These are phyloP conservation scores for Perccottus glenii DNA, from an alignment of 2,113 vertebrate species.

Conservation along the genomic window DNA sequence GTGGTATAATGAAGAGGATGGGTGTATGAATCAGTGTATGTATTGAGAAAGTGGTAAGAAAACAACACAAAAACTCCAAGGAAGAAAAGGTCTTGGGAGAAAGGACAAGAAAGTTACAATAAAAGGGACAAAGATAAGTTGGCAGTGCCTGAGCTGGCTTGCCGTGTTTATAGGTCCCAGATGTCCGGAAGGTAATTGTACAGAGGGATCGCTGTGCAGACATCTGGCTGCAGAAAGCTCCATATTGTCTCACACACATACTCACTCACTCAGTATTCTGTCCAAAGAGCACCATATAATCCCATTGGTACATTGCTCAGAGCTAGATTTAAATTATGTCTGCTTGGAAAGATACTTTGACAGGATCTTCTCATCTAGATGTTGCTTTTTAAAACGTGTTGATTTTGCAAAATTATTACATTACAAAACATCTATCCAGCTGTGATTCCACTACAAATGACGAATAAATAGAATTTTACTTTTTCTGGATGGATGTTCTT, in stretches of 20 bases:
- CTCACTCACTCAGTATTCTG: slow-evolving; percentile 49
- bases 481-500: not conserved
- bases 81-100: slow-evolving; percentile 33
- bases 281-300: slow-evolving; percentile 51
- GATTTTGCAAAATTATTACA: not conserved
- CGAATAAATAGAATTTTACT: not conserved
- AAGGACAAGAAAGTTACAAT: slow-evolving; percentile 49
- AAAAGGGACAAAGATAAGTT: slow-evolving; percentile 26
- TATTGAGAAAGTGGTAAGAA: not conserved
- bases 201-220: slow-evolving; percentile 70
- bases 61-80: not conserved
- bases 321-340: slow-evolving; percentile 54
- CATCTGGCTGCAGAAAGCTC: slow-evolving; percentile 69
- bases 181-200: slow-evolving; percentile 75
- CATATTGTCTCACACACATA: slow-evolving; percentile 39
- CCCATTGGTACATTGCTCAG: slow-evolving; percentile 48
- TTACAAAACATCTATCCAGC: not conserved
- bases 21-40: not conserved
- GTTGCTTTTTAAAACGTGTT: slow-evolving; percentile 11
- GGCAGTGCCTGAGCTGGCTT: slow-evolving; percentile 15
- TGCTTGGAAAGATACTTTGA: slow-evolving; percentile 27
- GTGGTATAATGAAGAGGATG: not conserved
- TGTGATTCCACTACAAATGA: too few species aligned
- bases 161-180: slow-evolving; percentile 71
- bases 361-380: slow-evolving; percentile 22